Evolutionary conservation across 2,888 invertebrate genomes (phyloP), one percentile per base, ranked within the genome.

Genomic region (Phalera bucephala): DNA sequence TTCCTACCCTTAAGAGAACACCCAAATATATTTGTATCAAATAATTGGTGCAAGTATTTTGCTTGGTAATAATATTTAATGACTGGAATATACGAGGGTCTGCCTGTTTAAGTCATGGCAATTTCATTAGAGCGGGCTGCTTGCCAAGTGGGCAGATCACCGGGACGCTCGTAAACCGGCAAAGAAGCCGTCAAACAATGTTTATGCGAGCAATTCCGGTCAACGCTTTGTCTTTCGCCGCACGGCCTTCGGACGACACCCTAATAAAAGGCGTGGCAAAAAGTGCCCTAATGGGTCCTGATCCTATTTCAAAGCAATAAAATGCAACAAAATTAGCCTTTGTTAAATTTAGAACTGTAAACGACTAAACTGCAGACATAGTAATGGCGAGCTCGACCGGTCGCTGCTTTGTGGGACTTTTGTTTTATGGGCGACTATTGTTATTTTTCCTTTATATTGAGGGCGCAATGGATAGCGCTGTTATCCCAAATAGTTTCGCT

Each of bases 251-350:
- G 74, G 74, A 84, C 81, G 87, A 87, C 88, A 88, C 87, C 89
- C 86, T 83, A 82, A 88, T 88, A 89, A 86, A 88, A 85, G 83
- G 80, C 80, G 83, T 85, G 80, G 81, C 84, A 87, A 87, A 89
- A 88, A 88, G 71, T 68, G 61, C 70, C 76, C 76, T 87, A 89
- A 88, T 87, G 73, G 80, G 66, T 64, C 73, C 76, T 81, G 83
- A 85, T 86, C 86, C 86, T 81, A 87, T 89, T 89, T 78, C 77
- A 73, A 80, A 72, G 85, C 73, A 80, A 81, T 87, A 87, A 88
- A 89, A 80, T 83, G 87, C 86, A 87, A 88, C 89, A 89, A 87
- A 88, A 87, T 89, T 86, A 86, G 82, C 80, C 32, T 74, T 87
- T 87, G 86, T 86, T 77, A 77, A 79, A 77, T 59, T 62, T 63